Evolutionary conservation across 1,140 invertebrate genomes (phyloP), one percentile per base, ranked within the genome.

Genomic region (Subanguina moxae): DNA sequence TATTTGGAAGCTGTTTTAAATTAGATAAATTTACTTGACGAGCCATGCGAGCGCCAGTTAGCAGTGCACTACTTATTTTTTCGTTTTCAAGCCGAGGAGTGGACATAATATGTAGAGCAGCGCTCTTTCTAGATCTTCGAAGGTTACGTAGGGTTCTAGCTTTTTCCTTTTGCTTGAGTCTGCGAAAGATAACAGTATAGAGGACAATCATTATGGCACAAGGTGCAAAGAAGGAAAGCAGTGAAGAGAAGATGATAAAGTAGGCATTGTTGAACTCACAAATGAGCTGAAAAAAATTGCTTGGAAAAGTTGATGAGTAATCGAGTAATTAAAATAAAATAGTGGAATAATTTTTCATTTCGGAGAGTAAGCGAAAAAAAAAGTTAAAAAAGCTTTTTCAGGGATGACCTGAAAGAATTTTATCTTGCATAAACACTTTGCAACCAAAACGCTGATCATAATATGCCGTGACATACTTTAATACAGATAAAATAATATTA

Each of bases 161-260:
- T 57, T 70, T 32, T 68, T 82, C 76, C 19, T 80, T 63, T 62
- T 74, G 61, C 58, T 73, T 62, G 11, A 82, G 62, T 42, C 76
- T 89, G 89, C 80, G 91, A 86, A 98, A 97, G 86, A 98, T 98
- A 85, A 89, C 91, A 85, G 92, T 96, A 84, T 99, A 99, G 30
- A 99, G 88, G 84, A 93, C 92, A 82, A 97, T 91, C 93, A 99
- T 97, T 78, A 96, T 92, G 78, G 96, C 89, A 84, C 94, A 97
- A 5, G 95, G 95, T 81, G 98, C 96, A 84, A 97, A 99, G 88
- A 99, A 99, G 73, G 94, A 97, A 63, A 90, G 91, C 76, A 98
- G 87, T 52, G 94, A 97, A 13, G 93, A 97, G 84, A 93, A 94
- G 74, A 98, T 90, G 79, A 98, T 92, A 84, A 98, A 99, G 85